These are phyloP conservation scores for Lagorchestes hirsutus DNA, from an alignment of 2,797 vertebrate species.

Conservation along the genomic window DNA sequence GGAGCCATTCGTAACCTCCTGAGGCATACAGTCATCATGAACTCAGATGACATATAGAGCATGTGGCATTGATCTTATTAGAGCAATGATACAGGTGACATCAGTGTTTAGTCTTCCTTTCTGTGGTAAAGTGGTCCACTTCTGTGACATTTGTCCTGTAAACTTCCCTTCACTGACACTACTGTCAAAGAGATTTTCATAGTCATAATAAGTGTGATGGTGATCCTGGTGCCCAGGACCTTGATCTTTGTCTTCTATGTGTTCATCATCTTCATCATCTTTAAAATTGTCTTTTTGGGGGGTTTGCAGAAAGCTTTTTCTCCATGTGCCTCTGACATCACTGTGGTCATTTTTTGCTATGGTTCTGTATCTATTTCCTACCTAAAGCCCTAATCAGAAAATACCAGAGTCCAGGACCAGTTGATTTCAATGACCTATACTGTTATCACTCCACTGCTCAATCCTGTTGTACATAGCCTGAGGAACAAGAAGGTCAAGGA, in stretches of 20 bases:
- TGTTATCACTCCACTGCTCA: constrained; percentile 37
- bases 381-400: constrained; percentile 56
- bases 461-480: constrained; percentile 50
- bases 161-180: constrained; percentile 50
- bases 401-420: constrained; percentile 25
- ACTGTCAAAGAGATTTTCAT: constrained; percentile 57
- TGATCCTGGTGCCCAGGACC: constrained; percentile 39
- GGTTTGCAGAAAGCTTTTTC: constrained; percentile 48
- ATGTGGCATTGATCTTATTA: constrained; percentile 41
- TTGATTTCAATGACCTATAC: constrained; percentile 43
- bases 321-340: constrained; percentile 45
- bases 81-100: constrained; percentile 11
- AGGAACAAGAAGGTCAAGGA: constrained; percentile 66
- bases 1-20: constrained; percentile 49
- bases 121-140: constrained; percentile 56
- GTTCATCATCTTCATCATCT: constrained; percentile 52
- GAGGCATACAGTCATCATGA: constrained; percentile 39
- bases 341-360: constrained; percentile 49
- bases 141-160: constrained; percentile 60
- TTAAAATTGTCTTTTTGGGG: constrained; percentile 49
- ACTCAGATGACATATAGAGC: constrained; percentile 2
- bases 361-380: constrained; percentile 49
- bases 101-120: constrained; percentile 57
- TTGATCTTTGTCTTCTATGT: constrained; percentile 50
- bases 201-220: constrained; percentile 51